Evolutionary conservation across 2,888 invertebrate species (phyloP).

Genomic region (Rosalia funebris): DNA sequence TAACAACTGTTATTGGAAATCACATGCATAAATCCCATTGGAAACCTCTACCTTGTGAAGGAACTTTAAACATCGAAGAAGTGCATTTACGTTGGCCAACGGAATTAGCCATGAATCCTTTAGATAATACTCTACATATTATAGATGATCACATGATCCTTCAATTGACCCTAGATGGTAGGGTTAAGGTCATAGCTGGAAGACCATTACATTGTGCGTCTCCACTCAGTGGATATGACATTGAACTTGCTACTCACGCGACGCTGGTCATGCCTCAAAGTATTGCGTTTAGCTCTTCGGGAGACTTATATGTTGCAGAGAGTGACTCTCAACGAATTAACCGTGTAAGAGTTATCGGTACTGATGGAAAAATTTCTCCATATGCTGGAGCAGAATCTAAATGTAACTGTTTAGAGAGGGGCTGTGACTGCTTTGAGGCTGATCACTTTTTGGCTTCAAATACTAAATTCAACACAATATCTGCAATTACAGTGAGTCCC

Average conservation of each 20-base stretch:
- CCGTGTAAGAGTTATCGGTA: constrained; percentile 88
- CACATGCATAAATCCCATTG: constrained; percentile 94
- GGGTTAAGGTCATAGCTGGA: constrained; percentile 93
- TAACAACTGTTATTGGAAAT: constrained; percentile 91
- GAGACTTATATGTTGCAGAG: constrained; percentile 93
- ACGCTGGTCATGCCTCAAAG: constrained; percentile 94
- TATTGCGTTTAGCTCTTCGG: constrained; percentile 91
- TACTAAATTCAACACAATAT: constrained; percentile 93
- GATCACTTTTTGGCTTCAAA: constrained; percentile 92
- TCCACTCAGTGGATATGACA: constrained; percentile 80
- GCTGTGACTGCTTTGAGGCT: constrained; percentile 92
- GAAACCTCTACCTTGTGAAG: constrained; percentile 93
- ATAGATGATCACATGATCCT: constrained; percentile 96
- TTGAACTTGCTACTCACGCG: constrained; percentile 90
- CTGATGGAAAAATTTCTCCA: constrained; percentile 92
- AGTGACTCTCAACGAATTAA: constrained; percentile 96
- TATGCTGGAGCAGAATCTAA: constrained; percentile 95
- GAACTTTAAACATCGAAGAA: constrained; percentile 90
- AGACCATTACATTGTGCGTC: constrained; percentile 92
- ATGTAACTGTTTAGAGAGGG: constrained; percentile 91
- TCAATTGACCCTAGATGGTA: constrained; percentile 89
- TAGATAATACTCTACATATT: constrained; percentile 94
- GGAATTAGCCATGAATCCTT: constrained; percentile 90
- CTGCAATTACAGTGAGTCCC: constrained; percentile 91
- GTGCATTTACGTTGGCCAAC: constrained; percentile 97